Evolutionary conservation across 2,113 vertebrate genomes (phyloP).

Genomic region (Microcebus ravelobensis): DNA sequence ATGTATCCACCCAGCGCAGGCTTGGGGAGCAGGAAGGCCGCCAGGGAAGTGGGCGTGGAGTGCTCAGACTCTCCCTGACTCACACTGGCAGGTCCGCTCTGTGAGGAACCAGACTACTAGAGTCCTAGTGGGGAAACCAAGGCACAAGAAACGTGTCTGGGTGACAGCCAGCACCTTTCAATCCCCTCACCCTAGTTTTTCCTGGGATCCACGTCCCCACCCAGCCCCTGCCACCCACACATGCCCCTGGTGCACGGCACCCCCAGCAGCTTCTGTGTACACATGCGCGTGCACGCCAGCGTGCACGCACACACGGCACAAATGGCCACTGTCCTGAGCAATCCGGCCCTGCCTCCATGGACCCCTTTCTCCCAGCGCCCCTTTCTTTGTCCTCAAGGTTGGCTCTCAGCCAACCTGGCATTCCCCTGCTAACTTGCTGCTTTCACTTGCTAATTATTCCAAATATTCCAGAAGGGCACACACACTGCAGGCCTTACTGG

Average conservation of each 20-base stretch:
- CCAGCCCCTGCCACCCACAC: not conserved
- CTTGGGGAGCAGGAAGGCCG: not conserved
- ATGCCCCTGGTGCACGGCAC: not conserved
- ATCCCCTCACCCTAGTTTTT: not conserved
- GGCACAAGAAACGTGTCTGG: not conserved
- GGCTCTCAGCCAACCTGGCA: constrained; percentile 83
- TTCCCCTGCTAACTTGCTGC: constrained; percentile 70
- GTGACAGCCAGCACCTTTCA: not conserved
- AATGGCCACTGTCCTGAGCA: not conserved
- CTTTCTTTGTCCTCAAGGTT: constrained; percentile 72
- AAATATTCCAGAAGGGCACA: constrained; percentile 82
- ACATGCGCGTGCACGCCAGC: accelerated
- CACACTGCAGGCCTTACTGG: not conserved
- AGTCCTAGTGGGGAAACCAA: not conserved
- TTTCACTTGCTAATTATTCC: constrained; percentile 91
- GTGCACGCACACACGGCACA: accelerated
- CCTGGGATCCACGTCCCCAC: not conserved
- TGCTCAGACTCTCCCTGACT: not conserved
- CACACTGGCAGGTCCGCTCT: not conserved
- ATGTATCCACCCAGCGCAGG: not conserved
- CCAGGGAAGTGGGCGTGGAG: not conserved
- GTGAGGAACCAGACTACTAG: not conserved
- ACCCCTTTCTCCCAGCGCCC: constrained; percentile 72
- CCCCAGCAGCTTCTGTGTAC: not conserved
- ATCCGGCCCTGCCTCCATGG: constrained; percentile 56